These are phyloP conservation scores for Mastigias papua DNA, from an alignment of 30 jellyfish, hydroid and myxozoan genomes.

Conservation along the genomic window DNA sequence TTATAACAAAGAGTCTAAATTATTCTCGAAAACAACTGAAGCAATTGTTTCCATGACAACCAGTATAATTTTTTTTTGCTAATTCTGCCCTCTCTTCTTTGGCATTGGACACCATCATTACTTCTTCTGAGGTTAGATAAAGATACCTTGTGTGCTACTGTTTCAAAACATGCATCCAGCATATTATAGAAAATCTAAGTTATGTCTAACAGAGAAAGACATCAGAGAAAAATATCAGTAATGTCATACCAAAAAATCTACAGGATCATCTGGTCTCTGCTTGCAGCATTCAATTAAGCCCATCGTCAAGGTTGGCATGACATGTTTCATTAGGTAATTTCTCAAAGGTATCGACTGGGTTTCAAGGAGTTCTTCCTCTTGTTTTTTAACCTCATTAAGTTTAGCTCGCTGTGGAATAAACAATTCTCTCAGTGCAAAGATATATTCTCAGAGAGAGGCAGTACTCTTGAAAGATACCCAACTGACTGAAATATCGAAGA, in stretches of 20 bases:
- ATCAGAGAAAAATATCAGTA: background rate
- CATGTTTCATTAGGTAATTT: constrained; percentile 95
- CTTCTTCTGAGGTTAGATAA: no score
- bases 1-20: no score
- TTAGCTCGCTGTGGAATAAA: constrained; percentile 72
- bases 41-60: no score
- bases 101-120: no score
- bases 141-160: no score
- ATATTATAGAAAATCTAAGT: no score
- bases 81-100: no score
- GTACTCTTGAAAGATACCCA: background rate
- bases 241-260: constrained; percentile 88
- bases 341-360: constrained; percentile 96
- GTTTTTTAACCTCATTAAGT: constrained; percentile 84
- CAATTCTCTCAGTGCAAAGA: background rate
- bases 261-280: constrained; percentile 97
- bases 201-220: background rate
- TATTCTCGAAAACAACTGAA: no score
- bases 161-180: no score
- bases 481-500: no score
- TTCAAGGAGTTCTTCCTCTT: constrained; percentile 92
- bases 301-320: constrained; percentile 96
- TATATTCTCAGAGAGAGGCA: background rate
- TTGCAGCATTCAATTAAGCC: constrained; percentile 96
- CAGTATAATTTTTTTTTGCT: no score